Evolutionary conservation across 2,113 vertebrate genomes (phyloP), one percentile per base, ranked within the genome.

Genomic region (Ochotona princeps): DNA sequence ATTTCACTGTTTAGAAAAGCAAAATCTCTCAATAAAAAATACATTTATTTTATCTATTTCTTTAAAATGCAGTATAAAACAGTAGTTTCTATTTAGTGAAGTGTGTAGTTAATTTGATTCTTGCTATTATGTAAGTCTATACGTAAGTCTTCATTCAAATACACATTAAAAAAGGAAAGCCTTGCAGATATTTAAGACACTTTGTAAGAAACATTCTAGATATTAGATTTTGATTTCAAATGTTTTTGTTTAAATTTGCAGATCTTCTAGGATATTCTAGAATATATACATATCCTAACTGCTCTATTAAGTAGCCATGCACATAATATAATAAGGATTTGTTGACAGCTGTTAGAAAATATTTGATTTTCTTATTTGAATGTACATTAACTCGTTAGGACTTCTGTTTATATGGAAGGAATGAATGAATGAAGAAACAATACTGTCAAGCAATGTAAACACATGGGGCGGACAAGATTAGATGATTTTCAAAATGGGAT

Each of bases 361-460:
- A 87, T 61, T 89, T 93, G 18, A 28, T 80, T 92, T 67, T 83
- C 83, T 87, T 70, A 74, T 66, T 72, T 91, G 8, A 78, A 23
- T 84, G 18, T 18, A 90, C 1, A 61, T 70, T 83, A 72, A 57
- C 54, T 21, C 81, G 75, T 83, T 85, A 61, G 15, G 73, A 51
- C 9, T 17, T 87, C 76, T 76, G 4, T 75, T 83, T 78, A 44
- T 69, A 80, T 5, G 38, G 0, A 87, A 28, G 65, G 1, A 21
- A 8, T 72, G 17, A 67, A 57, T 91, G 51, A 89, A 44, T 44
- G 38, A 44, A 44, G n/a, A 44, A 54, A 87, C 65, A 21, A 2
- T 83, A 13, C n/a, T 87, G 12, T 76, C 21, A 90, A 82, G 30
- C 12, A 85, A 23, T 76, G 5, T 78, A 80, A 94, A 89, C 12